Evolutionary conservation across 2,888 invertebrate genomes (phyloP).

Genomic region (Baccha elongata): DNA sequence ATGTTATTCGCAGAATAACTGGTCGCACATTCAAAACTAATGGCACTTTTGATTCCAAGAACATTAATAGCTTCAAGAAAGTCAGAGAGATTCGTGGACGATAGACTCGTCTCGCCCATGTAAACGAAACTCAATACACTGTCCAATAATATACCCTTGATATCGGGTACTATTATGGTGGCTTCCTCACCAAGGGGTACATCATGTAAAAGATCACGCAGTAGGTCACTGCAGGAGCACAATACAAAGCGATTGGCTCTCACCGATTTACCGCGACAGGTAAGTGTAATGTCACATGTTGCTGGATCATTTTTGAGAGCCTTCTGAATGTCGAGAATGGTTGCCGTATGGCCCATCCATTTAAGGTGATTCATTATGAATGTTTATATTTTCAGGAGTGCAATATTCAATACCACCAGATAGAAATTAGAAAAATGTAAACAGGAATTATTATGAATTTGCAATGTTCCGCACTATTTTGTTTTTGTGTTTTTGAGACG

Average conservation of each 20-base stretch:
- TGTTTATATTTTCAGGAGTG: slow-evolving; percentile 12
- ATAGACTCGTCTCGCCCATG: slow-evolving; percentile 80
- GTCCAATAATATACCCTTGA: slow-evolving; percentile 79
- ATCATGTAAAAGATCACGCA: slow-evolving; percentile 79
- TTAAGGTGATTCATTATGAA: slow-evolving; percentile 80
- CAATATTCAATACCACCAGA: slow-evolving; percentile 28
- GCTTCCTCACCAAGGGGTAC: slow-evolving; percentile 79
- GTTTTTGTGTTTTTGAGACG: slow-evolving; percentile 70
- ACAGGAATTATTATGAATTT: slow-evolving; percentile 51
- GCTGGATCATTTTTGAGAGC: slow-evolving; percentile 78
- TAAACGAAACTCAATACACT: slow-evolving; percentile 81
- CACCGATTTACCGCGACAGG: slow-evolving; percentile 79
- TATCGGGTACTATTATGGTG: slow-evolving; percentile 81
- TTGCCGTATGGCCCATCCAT: slow-evolving; percentile 82
- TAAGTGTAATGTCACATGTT: slow-evolving; percentile 80
- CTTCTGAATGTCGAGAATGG: slow-evolving; percentile 81
- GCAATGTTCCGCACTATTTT: slow-evolving; percentile 60
- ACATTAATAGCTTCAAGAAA: slow-evolving; percentile 81
- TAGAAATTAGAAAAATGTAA: slow-evolving; percentile 38
- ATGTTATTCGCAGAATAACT: slow-evolving; percentile 33
- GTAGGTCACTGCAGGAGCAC: slow-evolving; percentile 80
- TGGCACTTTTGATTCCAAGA: slow-evolving; percentile 81
- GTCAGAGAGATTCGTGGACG: slow-evolving; percentile 79
- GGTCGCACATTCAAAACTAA: slow-evolving; percentile 80
- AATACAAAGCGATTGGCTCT: slow-evolving; percentile 81